phyloP scores from a whole-genome alignment of 1,140 invertebrate species.

The Oncopodura yosiiana region DNA sequence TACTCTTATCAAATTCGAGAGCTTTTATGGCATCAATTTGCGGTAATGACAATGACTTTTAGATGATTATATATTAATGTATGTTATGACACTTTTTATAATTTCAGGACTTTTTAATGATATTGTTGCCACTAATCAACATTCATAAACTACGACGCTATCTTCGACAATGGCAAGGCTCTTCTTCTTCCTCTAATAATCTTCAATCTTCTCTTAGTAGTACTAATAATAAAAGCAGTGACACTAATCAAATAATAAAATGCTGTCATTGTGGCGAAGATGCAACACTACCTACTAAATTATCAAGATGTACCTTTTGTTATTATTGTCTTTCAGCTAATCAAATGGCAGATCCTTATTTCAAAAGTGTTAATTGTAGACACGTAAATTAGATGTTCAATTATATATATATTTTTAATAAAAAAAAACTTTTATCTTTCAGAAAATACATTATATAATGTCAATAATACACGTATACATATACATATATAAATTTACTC shows the following conservation, averaged over 20 bases:
- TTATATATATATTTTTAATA: too few species aligned
- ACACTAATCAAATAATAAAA: constrained; percentile 14
- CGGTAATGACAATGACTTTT: constrained; percentile 43
- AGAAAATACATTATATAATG: too few species aligned
- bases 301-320: constrained; percentile 37
- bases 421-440: too few species aligned
- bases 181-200: too few species aligned
- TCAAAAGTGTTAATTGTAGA: constrained; percentile 9
- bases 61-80: constrained; percentile 16
- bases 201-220: too few species aligned
- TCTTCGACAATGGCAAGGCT: constrained; percentile 37
- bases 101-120: constrained; percentile 50
- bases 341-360: constrained; percentile 7
- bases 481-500: constrained; percentile 9
- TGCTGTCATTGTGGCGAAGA: constrained; percentile 37
- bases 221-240: too few species aligned
- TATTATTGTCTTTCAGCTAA: constrained; percentile 38
- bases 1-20: constrained; percentile 54
- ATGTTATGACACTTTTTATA: constrained; percentile 7
- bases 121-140: constrained; percentile 50
- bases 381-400: too few species aligned
- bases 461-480: too few species aligned
- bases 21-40: constrained; percentile 56
- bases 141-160: constrained; percentile 45
- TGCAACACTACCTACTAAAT: constrained; percentile 37